These are phyloP conservation scores for Lampris megalopsis DNA, from an alignment of 2,113 vertebrate genomes.

Conservation along the genomic window DNA sequence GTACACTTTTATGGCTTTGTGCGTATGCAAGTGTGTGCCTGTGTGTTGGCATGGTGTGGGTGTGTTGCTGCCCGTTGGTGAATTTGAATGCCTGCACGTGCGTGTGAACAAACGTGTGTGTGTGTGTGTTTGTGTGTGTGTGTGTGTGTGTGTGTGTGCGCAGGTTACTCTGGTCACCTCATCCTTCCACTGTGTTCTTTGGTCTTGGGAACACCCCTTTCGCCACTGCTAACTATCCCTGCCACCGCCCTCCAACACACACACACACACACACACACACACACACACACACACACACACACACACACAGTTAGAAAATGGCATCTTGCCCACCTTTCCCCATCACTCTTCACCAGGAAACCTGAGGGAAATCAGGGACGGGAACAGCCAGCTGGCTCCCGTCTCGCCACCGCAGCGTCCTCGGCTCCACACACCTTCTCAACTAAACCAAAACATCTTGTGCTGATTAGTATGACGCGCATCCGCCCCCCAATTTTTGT, in stretches of 20 bases:
- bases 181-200: conserved; percentile 11
- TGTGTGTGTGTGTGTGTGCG: neutral
- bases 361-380: neutral
- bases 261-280: too few relatives aligned
- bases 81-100: too few relatives aligned
- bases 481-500: conserved; percentile 33
- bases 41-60: too few relatives aligned
- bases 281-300: conserved; percentile 2
- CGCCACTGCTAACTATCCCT: too few relatives aligned
- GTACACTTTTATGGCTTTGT: too few relatives aligned
- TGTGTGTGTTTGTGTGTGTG: conserved; percentile 1
- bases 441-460: conserved; percentile 53
- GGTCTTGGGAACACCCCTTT: conserved; percentile 6
- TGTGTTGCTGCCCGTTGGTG: too few relatives aligned
- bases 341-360: neutral
- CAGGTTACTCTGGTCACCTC: neutral
- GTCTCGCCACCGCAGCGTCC: conserved; percentile 33
- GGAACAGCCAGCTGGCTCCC: conserved; percentile 36
- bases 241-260: too few relatives aligned
- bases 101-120: too few relatives aligned
- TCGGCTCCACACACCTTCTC: conserved; percentile 17
- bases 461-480: conserved; percentile 57
- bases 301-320: conserved; percentile 38
- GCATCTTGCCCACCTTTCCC: conserved; percentile 12
- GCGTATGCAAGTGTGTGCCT: too few relatives aligned